Base-by-base conservation (phyloP, 2,888 invertebrate genomes). In the Agriopis marginaria region DNA sequence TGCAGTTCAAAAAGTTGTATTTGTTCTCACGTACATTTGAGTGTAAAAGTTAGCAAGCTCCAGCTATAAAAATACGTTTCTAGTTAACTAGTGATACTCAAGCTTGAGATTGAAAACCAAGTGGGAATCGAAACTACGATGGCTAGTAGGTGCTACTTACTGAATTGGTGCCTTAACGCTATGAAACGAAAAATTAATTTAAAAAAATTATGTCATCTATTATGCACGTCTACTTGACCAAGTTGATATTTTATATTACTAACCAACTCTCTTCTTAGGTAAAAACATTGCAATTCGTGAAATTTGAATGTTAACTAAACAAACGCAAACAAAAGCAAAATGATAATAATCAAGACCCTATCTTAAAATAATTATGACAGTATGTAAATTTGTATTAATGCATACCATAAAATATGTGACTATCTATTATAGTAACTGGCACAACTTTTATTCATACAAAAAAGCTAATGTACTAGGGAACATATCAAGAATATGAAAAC, bases 171-270 rank as follows among this genome's bases (percentile, higher is more conserved):
- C 61, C 61, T 75, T 75, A 73, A 65, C 55, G 68, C 65, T 68
- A 63, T 62, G 32, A 59, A 59, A 63, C 75, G 71, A 60, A 47
- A 49, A 7, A 40, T 40, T 60, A 39, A 60, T 73, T 80, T 71
- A 63, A 75, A 51, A 51, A 23, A 1, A 12, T 7, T 51, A 23
- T 17, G 3, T 50, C n/a, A 9, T 50, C 0, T 51, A 17, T 51
- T 11, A 32, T 11, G 23, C 6, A 12, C 7, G 32, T 32, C 32
- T 7, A 53, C 23, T 53, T 53, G 12, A 39, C 53, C 53, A 53
- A 53, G 32, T 12, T 53, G 5, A 11, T 1, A 53, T 12, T 32
- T 39, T 12, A 12, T 12, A 53, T 53, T 50, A 8, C 17, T 50
- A 17, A 53, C 3, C 53, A 53, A 23, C 17, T 51, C 50, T 11